Percentiles rank a stretch among this genome's conserved stretches.
These are phyloP conservation scores for Etheostoma spectabile DNA, from an alignment of 2,113 vertebrate species.

Conservation along the genomic window DNA sequence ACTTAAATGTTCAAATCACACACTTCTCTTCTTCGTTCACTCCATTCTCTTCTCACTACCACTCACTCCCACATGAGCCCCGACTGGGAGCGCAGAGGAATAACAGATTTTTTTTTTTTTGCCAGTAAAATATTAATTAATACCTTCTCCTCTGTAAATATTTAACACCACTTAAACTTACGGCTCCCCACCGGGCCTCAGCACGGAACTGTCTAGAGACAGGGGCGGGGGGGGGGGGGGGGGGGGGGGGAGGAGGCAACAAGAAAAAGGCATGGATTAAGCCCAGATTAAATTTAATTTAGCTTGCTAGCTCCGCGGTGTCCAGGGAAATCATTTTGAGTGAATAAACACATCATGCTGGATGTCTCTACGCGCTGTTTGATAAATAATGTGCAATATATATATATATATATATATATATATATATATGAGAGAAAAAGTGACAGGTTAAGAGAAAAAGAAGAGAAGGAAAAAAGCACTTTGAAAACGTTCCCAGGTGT, in stretches of 20 bases:
- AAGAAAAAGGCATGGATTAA: constrained; percentile 73
- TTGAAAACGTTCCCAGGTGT: constrained; percentile 54
- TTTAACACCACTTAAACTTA: constrained; percentile 83
- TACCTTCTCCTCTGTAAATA: constrained; percentile 78
- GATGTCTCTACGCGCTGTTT: constrained; percentile 70
- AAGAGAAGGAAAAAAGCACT: constrained; percentile 42
- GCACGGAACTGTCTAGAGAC: constrained; percentile 70
- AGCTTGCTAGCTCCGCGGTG: constrained; percentile 60
- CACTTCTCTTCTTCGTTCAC: background rate
- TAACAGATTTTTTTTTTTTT: constrained; percentile 43
- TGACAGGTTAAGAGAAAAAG: background rate
- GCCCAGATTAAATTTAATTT: constrained; percentile 82
- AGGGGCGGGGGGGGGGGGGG: constrained; percentile 24
- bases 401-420: constrained; percentile 25
- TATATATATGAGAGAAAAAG: background rate
- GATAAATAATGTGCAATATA: constrained; percentile 68
- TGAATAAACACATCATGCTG: constrained; percentile 83
- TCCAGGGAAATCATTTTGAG: constrained; percentile 83
- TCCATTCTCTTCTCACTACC: background rate
- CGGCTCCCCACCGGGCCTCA: constrained; percentile 60
- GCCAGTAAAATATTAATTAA: constrained; percentile 78
- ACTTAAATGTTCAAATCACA: constrained; percentile 6
- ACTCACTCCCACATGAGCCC: constrained; percentile 36
- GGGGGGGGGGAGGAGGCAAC: constrained; percentile 15
- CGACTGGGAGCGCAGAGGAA: constrained; percentile 40